phyloP scores from a whole-genome alignment of 2,797 vertebrate species.

The Muraenolepis orangiensis region DNA sequence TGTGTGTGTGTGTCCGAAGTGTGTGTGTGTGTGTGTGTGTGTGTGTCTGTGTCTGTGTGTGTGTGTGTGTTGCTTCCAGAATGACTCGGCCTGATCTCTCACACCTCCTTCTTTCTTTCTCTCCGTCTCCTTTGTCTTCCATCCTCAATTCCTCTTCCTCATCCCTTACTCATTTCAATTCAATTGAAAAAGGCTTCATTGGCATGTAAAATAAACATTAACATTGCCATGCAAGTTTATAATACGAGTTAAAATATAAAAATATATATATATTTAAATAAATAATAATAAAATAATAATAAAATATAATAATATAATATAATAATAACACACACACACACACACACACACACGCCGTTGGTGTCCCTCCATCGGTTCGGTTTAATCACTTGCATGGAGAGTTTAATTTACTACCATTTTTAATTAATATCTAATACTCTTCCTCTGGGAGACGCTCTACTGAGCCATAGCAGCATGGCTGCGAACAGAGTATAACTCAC shows the following conservation, averaged over 20 bases:
- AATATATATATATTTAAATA: background rate
- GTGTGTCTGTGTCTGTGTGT: background rate
- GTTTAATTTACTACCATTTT: background rate
- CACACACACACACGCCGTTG: background rate
- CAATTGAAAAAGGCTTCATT: background rate
- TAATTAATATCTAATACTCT: background rate
- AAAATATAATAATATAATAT: background rate
- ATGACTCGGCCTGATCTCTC: background rate
- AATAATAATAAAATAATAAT: background rate
- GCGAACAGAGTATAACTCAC: too few relatives aligned
- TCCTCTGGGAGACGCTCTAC: background rate
- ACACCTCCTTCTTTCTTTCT: background rate
- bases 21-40: background rate
- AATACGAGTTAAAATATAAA: too few relatives aligned
- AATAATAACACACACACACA: conserved; percentile 19
- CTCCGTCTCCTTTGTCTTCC: conserved; percentile 2
- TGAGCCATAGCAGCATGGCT: background rate
- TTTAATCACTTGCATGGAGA: background rate
- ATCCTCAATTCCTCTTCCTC: background rate
- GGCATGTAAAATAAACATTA: background rate
- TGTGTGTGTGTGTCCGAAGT: background rate
- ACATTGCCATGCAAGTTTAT: too few relatives aligned
- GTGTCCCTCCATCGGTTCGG: background rate
- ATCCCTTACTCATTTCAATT: background rate
- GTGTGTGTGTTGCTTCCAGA: too few relatives aligned